Conservation (phyloP, 2,113 vertebrate genomes). For the Dendrocopos noguchii region DNA sequence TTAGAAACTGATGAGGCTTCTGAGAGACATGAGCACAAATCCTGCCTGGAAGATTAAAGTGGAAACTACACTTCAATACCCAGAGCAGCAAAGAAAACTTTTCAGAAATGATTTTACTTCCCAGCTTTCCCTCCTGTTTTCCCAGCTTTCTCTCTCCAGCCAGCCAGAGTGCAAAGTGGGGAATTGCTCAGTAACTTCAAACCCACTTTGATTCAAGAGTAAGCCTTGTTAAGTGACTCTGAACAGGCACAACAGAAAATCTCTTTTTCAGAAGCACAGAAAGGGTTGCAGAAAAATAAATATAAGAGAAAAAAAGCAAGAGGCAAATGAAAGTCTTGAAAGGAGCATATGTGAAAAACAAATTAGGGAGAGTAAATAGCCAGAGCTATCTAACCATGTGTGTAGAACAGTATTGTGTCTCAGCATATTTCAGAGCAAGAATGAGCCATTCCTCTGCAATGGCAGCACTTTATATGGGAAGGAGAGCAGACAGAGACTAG, state of each 20-base stretch:
- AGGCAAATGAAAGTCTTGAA: background rate
- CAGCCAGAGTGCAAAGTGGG: background rate
- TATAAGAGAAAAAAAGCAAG: background rate
- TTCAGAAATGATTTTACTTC: background rate
- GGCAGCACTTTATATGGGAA: background rate
- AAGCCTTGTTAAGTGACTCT: background rate
- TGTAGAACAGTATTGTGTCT: background rate
- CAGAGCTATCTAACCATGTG: background rate
- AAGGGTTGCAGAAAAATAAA: background rate
- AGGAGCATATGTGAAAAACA: background rate
- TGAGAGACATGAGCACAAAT: constrained; percentile 1
- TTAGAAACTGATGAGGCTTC: constrained; percentile 7
- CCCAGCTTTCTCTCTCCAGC: background rate
- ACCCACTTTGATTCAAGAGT: background rate
- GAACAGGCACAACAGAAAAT: background rate
- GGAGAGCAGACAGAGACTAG: background rate
- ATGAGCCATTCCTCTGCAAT: background rate
- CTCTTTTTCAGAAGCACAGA: background rate
- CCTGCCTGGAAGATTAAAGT: constrained; percentile 32
- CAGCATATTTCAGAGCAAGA: background rate
- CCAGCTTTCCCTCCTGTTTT: background rate
- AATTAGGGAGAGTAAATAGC: background rate
- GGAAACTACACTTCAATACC: constrained; percentile 24
- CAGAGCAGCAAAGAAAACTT: background rate
- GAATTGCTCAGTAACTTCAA: background rate